Evolutionary conservation across 2,113 vertebrate species (phyloP).

Genomic region (Nycticryphes semicollaris): DNA sequence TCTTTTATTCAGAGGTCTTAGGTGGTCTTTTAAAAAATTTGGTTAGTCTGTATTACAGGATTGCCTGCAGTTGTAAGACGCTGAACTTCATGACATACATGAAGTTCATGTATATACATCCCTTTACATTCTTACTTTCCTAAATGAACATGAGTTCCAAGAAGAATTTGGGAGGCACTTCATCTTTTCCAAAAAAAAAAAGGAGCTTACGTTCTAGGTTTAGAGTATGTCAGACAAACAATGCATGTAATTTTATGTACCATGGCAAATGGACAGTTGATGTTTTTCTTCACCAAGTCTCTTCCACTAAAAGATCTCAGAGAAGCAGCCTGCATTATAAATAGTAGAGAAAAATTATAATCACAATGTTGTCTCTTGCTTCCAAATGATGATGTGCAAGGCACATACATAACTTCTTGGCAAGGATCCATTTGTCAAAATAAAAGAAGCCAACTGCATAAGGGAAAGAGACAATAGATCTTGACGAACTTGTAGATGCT

Average conservation of each 20-base stretch:
- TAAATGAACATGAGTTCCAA: neutral
- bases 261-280: neutral
- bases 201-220: neutral
- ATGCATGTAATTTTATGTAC: constrained; percentile 11
- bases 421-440: constrained; percentile 28
- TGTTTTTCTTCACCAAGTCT: neutral
- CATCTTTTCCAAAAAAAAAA: neutral
- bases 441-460: neutral
- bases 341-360: constrained; percentile 48
- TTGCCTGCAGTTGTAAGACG: neutral
- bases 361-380: neutral
- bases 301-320: constrained; percentile 12
- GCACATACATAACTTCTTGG: constrained; percentile 10
- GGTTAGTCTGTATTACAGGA: neutral
- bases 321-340: constrained; percentile 3
- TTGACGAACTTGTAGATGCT: constrained; percentile 15
- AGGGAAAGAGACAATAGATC: neutral
- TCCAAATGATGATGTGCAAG: constrained; percentile 16
- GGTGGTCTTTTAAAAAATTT: neutral
- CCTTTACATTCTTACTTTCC: neutral
- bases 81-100: neutral
- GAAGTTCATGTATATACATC: too few relatives aligned
- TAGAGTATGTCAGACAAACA: neutral
- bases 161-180: neutral
- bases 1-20: neutral